These are phyloP conservation scores for human (Homo sapiens) DNA, from an alignment of 2,113 vertebrate species.

Conservation along the genomic window GRCh38 chrX:80270501-80271000, in stretches of 20 bases:
- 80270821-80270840: neutral
- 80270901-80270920: constrained; percentile 21
- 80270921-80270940: neutral
- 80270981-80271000: neutral
- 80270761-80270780: neutral
- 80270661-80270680: neutral
- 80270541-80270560: neutral
- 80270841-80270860: neutral
- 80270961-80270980: neutral
- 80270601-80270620: neutral
- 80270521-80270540: neutral
- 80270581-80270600: neutral
- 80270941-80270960: neutral
- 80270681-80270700: neutral
- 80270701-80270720: neutral
- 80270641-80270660: neutral
- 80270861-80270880: neutral
- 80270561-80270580: neutral
- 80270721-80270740: neutral
- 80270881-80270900: neutral
- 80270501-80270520: neutral
- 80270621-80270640: neutral
- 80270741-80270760: neutral
- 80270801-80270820: neutral
- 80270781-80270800: neutral